phyloP scores from a whole-genome alignment of 2,113 vertebrate species.

The Clarias macrocephalus region DNA sequence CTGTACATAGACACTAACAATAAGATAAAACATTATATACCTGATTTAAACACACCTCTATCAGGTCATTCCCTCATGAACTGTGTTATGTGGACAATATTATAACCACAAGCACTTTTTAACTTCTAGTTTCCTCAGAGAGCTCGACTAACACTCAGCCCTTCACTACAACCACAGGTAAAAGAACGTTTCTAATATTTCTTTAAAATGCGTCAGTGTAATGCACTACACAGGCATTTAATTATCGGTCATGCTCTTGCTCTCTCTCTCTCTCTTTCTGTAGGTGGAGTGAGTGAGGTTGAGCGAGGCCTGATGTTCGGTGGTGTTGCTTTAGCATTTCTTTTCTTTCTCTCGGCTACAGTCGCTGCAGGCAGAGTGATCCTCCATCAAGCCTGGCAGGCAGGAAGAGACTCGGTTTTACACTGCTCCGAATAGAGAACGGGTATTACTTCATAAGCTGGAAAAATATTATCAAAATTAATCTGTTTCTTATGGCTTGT shows the following conservation, averaged over 20 bases:
- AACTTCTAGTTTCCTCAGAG: neutral
- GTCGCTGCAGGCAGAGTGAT: neutral
- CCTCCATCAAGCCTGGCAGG: neutral
- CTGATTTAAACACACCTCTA: neutral
- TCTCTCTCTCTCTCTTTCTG: neutral
- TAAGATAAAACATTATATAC: too few relatives aligned
- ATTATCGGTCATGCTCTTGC: neutral
- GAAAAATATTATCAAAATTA: too few relatives aligned
- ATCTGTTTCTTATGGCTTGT: too few relatives aligned
- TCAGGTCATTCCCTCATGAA: too few relatives aligned
- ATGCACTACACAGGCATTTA: neutral
- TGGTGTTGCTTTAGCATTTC: constrained; percentile 15
- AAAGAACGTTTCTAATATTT: neutral
- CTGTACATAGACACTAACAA: too few relatives aligned
- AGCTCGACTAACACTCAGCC: neutral
- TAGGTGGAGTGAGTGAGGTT: neutral
- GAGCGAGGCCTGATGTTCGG: constrained; percentile 26
- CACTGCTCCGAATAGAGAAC: neutral
- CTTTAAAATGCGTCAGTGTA: neutral
- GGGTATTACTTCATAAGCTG: too few relatives aligned
- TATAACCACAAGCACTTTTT: too few relatives aligned
- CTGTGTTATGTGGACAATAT: too few relatives aligned
- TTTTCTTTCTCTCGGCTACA: constrained; percentile 16
- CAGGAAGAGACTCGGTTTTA: neutral
- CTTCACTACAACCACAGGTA: neutral